Conservation (phyloP, 2,113 vertebrate genomes). For the Datnioides undecimradiatus region DNA sequence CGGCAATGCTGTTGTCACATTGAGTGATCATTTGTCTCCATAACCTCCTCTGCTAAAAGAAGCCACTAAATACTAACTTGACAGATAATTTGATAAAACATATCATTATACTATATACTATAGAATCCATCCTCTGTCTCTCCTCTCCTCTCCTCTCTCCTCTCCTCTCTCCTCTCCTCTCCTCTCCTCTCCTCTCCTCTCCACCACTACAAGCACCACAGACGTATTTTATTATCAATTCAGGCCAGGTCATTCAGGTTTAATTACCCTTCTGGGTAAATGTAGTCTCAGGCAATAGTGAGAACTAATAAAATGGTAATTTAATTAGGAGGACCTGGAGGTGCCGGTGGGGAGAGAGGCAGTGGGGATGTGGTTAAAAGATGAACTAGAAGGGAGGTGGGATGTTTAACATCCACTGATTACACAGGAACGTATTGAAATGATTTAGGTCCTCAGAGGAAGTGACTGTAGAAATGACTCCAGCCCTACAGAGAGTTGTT, state of each 20-base stretch:
- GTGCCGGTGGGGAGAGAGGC: neutral
- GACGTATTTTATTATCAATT: slow-evolving; percentile 35
- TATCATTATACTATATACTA: neutral
- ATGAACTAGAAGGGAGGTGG: slow-evolving; percentile 14
- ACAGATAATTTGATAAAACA: slow-evolving; percentile 26
- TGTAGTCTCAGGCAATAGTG: slow-evolving; percentile 50
- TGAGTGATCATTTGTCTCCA: slow-evolving; percentile 8
- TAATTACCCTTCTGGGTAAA: slow-evolving; percentile 67
- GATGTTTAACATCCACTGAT: slow-evolving; percentile 34
- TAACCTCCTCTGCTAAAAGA: neutral
- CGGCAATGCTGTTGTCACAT: slow-evolving; percentile 11
- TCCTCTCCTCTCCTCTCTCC: slow-evolving; percentile 5
- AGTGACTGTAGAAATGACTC: neutral
- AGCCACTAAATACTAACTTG: slow-evolving; percentile 13
- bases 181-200: neutral
- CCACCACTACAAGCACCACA: no score
- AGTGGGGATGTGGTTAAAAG: slow-evolving; percentile 11
- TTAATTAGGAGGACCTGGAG: slow-evolving; percentile 54
- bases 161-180: neutral
- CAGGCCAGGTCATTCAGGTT: slow-evolving; percentile 45
- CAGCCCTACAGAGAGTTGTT: neutral
- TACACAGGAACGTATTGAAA: slow-evolving; percentile 26
- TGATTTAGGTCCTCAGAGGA: neutral
- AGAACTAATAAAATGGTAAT: slow-evolving; percentile 71
- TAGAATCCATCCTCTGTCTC: neutral